phyloP scores from a whole-genome alignment of 2,797 vertebrate genomes.

The Molothrus aeneus region DNA sequence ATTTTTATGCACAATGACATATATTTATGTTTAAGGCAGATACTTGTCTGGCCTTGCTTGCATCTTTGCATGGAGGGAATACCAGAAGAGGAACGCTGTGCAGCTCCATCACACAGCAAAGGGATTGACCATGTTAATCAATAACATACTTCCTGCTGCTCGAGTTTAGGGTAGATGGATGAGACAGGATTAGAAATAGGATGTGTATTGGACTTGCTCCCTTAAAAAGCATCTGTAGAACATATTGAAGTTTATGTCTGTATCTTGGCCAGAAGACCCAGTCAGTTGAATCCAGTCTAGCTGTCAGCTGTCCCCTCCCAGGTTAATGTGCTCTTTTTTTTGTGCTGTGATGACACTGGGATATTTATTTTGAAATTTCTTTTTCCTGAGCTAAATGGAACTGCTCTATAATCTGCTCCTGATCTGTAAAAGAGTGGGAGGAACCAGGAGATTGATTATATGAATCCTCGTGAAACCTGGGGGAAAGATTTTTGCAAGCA shows the following conservation, averaged over 20 bases:
- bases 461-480: not conserved
- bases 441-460: not conserved
- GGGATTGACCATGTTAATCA: not conserved
- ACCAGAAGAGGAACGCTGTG: accelerated
- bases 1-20: not conserved
- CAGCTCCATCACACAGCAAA: not conserved
- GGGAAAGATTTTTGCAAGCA: not conserved
- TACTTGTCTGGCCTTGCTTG: not conserved
- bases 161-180: accelerated
- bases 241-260: not conserved
- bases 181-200: not conserved
- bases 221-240: not conserved
- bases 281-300: not conserved
- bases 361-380: not conserved
- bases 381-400: not conserved
- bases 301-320: not conserved
- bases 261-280: not conserved
- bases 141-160: not conserved
- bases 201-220: not conserved
- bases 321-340: not conserved
- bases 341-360: not conserved
- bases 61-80: not conserved
- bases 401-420: not conserved
- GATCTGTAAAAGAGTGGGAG: not conserved
- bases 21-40: not conserved